These are phyloP conservation scores for Delichon dasypus DNA, from an alignment of 2,797 vertebrate genomes.

Conservation along the genomic window DNA sequence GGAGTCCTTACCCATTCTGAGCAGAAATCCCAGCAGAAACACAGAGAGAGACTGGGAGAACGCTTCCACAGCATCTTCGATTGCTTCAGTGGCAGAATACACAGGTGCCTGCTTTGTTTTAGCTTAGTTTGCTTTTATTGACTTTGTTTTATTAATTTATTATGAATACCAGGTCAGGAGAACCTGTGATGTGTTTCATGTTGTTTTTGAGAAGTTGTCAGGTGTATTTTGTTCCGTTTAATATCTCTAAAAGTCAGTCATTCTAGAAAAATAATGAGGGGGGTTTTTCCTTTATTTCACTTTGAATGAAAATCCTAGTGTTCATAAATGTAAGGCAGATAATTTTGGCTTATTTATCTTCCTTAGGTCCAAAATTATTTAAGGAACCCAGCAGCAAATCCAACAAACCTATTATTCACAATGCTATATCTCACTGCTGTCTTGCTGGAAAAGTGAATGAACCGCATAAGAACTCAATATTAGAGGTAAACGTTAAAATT, in stretches of 20 bases:
- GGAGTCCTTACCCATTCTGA: slow-evolving; percentile 89
- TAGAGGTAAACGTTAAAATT: slow-evolving; percentile 82
- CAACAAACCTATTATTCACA: slow-evolving; percentile 97
- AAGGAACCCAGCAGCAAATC: slow-evolving; percentile 98
- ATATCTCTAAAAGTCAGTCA: background rate
- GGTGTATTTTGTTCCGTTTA: background rate
- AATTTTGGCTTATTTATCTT: background rate
- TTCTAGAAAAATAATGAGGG: background rate
- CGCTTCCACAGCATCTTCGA: slow-evolving; percentile 92
- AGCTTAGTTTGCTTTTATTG: background rate
- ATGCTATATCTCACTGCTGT: slow-evolving; percentile 95
- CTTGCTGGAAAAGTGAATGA: slow-evolving; percentile 98
- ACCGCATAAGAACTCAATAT: slow-evolving; percentile 91
- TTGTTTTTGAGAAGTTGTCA: background rate
- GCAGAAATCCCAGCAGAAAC: slow-evolving; percentile 87
- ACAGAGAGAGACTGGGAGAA: slow-evolving; percentile 98
- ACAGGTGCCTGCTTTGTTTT: slow-evolving; percentile 77
- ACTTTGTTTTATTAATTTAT: background rate
- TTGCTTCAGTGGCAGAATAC: slow-evolving; percentile 96
- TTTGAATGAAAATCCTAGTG: background rate
- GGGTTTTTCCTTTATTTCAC: background rate
- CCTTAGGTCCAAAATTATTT: slow-evolving; percentile 92
- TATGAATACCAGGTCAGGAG: background rate
- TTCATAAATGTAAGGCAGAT: background rate
- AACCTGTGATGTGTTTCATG: background rate